Conservation (phyloP, 2,113 vertebrate species). For the Thunnus thynnus region DNA sequence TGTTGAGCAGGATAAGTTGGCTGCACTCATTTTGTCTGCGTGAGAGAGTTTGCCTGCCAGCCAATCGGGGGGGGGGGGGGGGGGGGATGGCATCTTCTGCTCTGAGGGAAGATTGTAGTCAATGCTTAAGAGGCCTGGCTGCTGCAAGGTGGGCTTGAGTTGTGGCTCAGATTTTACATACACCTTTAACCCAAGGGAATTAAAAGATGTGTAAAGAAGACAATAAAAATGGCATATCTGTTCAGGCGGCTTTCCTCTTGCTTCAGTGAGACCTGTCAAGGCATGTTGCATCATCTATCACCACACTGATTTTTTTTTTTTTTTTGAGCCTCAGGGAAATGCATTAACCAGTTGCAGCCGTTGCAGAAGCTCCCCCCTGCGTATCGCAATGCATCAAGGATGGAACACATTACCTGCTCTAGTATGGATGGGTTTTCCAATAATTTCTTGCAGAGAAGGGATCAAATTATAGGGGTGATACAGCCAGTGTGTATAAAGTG, state of each 20-base stretch:
- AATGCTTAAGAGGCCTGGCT: slow-evolving; percentile 20
- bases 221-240: background rate
- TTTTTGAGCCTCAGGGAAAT: slow-evolving; percentile 11
- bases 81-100: slow-evolving; percentile 41
- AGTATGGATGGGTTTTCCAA: background rate
- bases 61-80: slow-evolving; percentile 21
- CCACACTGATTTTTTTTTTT: background rate
- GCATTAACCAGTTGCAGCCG: slow-evolving; percentile 10
- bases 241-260: background rate
- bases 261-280: slow-evolving; percentile 16
- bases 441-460: background rate
- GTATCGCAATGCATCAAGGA: slow-evolving; percentile 17
- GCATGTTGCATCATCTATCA: slow-evolving; percentile 8
- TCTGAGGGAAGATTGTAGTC: slow-evolving; percentile 29
- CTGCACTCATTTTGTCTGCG: slow-evolving; percentile 55
- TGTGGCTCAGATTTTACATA: background rate
- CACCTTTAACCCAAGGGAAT: background rate
- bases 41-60: slow-evolving; percentile 58
- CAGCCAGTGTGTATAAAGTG: background rate
- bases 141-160: background rate
- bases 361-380: slow-evolving; percentile 1
- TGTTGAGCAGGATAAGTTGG: slow-evolving; percentile 63
- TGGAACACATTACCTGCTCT: background rate
- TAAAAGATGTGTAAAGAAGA: background rate
- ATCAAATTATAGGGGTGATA: background rate